phyloP scores from a whole-genome alignment of 2,113 vertebrate genomes.

The Oryzias woworae region DNA sequence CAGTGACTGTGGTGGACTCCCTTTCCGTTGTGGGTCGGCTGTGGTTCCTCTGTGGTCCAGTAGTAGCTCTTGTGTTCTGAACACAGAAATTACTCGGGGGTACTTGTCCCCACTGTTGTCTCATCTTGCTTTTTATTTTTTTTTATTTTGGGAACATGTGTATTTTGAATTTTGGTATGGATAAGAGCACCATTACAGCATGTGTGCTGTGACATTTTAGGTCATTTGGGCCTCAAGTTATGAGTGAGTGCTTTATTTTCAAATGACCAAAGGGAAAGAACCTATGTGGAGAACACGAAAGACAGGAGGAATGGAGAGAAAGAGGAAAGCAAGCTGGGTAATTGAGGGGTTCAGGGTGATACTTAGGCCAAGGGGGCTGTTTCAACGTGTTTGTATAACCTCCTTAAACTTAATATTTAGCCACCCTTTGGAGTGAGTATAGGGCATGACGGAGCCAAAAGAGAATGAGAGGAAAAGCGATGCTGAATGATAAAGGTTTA shows the following conservation, averaged over 20 bases:
- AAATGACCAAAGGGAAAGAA: slow-evolving; percentile 61
- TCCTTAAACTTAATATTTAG: slow-evolving; percentile 79
- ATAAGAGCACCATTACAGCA: slow-evolving; percentile 10
- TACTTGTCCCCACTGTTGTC: slow-evolving; percentile 62
- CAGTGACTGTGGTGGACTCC: slow-evolving; percentile 69
- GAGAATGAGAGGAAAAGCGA: slow-evolving; percentile 49
- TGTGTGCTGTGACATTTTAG: slow-evolving; percentile 68
- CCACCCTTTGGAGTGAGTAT: slow-evolving; percentile 63
- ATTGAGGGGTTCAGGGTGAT: slow-evolving; percentile 80
- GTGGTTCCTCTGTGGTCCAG: slow-evolving; percentile 73
- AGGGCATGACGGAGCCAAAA: slow-evolving; percentile 54
- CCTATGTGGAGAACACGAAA: slow-evolving; percentile 56
- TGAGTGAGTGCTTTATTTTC: slow-evolving; percentile 64
- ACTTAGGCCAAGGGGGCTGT: slow-evolving; percentile 76
- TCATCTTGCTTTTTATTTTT: slow-evolving; percentile 62
- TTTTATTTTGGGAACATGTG: slow-evolving; percentile 45
- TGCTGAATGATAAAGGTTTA: slow-evolving; percentile 50
- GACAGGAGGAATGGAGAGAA: slow-evolving; percentile 66
- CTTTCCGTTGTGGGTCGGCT: slow-evolving; percentile 70
- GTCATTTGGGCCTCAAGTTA: slow-evolving; percentile 59
- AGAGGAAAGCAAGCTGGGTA: slow-evolving; percentile 73
- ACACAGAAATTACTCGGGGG: slow-evolving; percentile 65
- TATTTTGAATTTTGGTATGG: slow-evolving; percentile 46
- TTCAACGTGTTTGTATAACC: slow-evolving; percentile 80
- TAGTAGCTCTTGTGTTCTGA: slow-evolving; percentile 73